Evolutionary conservation across 2,797 vertebrate species (phyloP).

Genomic region (Vireo griseus): DNA sequence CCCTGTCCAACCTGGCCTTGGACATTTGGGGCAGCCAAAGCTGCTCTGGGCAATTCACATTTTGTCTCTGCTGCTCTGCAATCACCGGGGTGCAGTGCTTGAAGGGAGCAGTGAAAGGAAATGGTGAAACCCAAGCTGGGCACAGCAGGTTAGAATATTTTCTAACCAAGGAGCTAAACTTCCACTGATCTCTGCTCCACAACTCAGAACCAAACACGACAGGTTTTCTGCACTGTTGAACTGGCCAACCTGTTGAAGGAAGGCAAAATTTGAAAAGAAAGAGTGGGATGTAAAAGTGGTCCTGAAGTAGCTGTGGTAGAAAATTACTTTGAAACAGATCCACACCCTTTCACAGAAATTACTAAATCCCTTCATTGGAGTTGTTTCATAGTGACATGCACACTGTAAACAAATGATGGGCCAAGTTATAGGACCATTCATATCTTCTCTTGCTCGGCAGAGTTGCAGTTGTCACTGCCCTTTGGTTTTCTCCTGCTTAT

Average conservation of each 20-base stretch:
- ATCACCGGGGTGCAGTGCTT: rapidly evolving
- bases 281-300: not conserved
- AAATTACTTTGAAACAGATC: not conserved
- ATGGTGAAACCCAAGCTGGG: not conserved
- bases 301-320: not conserved
- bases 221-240: not conserved
- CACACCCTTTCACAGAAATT: not conserved
- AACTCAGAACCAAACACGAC: not conserved
- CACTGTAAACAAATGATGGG: not conserved
- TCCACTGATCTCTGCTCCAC: not conserved
- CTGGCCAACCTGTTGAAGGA: not conserved
- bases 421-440: not conserved
- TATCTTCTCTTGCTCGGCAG: not conserved
- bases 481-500: not conserved
- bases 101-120: not conserved
- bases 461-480: not conserved
- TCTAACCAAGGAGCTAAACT: not conserved
- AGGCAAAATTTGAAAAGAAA: not conserved
- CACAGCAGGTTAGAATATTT: not conserved
- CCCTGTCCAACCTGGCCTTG: no score
- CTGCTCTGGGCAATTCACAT: not conserved
- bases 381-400: not conserved
- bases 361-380: not conserved
- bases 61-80: not conserved
- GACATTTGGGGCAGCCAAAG: not conserved